Percentiles rank a stretch among this genome's conserved stretches.
phyloP scores from a whole-genome alignment of 2,113 vertebrate species.

The Neotoma lepida region DNA sequence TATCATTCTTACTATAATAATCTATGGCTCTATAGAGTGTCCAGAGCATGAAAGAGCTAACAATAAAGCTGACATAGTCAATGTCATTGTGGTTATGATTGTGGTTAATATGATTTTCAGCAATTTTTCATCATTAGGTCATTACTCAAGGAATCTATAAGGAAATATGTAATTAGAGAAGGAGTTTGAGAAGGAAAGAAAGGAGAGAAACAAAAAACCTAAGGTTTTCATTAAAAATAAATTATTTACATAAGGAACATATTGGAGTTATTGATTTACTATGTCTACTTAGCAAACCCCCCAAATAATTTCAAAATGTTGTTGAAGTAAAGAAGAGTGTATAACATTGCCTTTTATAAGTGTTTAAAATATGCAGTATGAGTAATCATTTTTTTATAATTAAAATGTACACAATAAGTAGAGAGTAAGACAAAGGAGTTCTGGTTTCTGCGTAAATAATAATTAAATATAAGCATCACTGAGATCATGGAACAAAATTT shows the following conservation, averaged over 20 bases:
- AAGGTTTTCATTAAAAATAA: not conserved
- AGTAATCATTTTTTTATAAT: not conserved
- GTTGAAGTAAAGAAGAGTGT: not conserved
- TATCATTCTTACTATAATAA: constrained; percentile 18
- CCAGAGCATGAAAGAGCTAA: not conserved
- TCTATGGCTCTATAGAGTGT: not conserved
- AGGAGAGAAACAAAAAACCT: not conserved
- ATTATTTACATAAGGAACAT: not conserved
- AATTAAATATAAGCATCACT: not conserved
- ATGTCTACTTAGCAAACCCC: not conserved
- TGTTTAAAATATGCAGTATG: too few species aligned
- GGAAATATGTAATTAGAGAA: not conserved
- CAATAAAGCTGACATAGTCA: not conserved
- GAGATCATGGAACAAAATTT: not conserved
- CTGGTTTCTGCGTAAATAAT: not conserved
- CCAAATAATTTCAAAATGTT: not conserved
- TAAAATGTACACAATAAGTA: not conserved
- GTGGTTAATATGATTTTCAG: not conserved
- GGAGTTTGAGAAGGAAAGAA: not conserved
- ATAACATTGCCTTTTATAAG: not conserved
- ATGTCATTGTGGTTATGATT: not conserved
- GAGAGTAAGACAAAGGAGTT: not conserved
- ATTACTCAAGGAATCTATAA: not conserved
- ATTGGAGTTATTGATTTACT: not conserved
- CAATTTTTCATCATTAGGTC: not conserved